These are phyloP conservation scores for Dicrostonyx torquatus DNA, from an alignment of 2,797 vertebrate genomes.

Conservation along the genomic window DNA sequence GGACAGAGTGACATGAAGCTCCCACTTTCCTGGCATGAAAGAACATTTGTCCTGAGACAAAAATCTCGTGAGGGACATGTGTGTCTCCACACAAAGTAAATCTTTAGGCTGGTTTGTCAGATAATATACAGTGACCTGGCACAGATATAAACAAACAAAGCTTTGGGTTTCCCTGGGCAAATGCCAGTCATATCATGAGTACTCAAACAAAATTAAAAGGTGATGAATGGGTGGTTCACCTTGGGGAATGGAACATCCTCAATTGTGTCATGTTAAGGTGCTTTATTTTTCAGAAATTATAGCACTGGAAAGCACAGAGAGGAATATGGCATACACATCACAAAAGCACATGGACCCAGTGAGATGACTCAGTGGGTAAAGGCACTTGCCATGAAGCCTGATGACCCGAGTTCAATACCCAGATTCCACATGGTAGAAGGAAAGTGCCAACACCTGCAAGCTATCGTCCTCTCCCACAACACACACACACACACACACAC, in stretches of 20 bases:
- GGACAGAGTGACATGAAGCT: constrained; percentile 48
- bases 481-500: background rate
- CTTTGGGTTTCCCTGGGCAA: background rate
- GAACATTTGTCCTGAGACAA: constrained; percentile 48
- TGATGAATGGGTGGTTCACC: background rate
- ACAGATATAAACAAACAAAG: background rate
- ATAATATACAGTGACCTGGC: background rate
- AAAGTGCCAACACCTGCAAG: background rate
- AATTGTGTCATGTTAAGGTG: background rate
- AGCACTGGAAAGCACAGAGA: background rate
- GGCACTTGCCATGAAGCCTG: background rate
- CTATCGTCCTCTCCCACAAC: background rate
- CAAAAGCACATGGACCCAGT: background rate
- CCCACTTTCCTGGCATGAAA: background rate
- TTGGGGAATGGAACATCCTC: background rate
- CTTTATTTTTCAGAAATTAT: constrained; percentile 17
- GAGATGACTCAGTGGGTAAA: background rate
- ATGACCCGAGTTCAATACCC: background rate
- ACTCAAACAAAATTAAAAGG: background rate
- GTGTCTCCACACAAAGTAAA: background rate
- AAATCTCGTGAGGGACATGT: background rate
- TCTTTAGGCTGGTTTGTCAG: constrained; percentile 10
- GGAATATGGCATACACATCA: too few species aligned
- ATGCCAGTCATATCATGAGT: background rate
- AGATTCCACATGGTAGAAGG: background rate